A percentile compares a stretch with the other conserved stretches of the same genome.
These are phyloP conservation scores for Gisinianus flammeolus DNA, from an alignment of 2,888 invertebrate genomes.

Conservation along the genomic window DNA sequence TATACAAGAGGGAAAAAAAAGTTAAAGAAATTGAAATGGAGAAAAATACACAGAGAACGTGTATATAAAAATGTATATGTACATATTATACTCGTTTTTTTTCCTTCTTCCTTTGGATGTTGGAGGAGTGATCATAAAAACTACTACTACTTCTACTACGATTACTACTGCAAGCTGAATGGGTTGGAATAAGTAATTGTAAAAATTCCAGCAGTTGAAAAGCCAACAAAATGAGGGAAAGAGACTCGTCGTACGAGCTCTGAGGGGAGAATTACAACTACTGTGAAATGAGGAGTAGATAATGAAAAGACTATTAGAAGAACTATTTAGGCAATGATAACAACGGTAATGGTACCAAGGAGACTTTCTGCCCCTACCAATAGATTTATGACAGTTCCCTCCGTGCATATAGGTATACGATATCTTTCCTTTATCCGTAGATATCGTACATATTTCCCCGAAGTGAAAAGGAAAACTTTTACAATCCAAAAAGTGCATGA, in stretches of 20 bases:
- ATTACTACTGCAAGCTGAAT: conserved; percentile 23
- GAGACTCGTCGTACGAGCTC: not conserved
- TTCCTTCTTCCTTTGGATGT: not conserved
- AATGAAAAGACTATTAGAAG: conserved; percentile 55
- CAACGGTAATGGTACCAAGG: conserved; percentile 57
- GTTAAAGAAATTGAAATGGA: conserved; percentile 16
- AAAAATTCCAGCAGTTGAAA: conserved; percentile 37
- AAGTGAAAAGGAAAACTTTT: not conserved
- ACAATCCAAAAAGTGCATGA: conserved; percentile 42
- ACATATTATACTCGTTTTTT: not conserved
- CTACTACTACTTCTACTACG: not conserved
- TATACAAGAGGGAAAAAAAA: not conserved
- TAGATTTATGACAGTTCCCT: conserved; percentile 52
- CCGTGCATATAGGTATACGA: conserved; percentile 18
- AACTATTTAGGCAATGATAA: conserved; percentile 58
- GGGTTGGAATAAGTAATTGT: conserved; percentile 46
- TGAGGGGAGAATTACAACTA: conserved; percentile 47
- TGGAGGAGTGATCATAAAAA: conserved; percentile 1
- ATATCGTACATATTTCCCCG: conserved; percentile 6
- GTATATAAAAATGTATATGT: not conserved
- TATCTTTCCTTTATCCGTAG: not conserved
- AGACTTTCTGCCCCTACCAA: conserved; percentile 50
- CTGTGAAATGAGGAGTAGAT: conserved; percentile 53
- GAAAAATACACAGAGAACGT: not conserved
- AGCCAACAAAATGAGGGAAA: conserved; percentile 8